Evolutionary conservation across 2,888 invertebrate species (phyloP).

Genomic region (Heterodera filipjevi): DNA sequence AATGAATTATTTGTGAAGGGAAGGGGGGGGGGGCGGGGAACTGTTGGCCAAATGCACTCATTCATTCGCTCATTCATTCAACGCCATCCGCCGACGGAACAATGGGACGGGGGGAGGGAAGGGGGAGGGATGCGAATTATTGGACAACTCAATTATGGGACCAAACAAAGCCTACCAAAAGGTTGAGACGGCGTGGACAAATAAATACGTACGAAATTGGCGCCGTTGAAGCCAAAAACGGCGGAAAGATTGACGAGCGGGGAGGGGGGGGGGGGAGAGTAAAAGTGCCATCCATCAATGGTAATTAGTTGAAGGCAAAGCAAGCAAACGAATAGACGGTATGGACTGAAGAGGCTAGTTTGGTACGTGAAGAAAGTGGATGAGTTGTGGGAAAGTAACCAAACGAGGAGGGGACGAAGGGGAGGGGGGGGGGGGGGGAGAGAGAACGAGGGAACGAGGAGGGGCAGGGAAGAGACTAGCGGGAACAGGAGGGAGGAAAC

Average conservation of each 20-base stretch:
- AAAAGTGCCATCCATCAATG: slow-evolving; percentile 11
- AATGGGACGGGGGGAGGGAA: background rate
- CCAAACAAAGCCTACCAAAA: background rate
- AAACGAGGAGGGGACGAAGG: background rate
- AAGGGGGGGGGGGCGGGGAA: background rate
- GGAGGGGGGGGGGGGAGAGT: background rate
- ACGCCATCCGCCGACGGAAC: background rate
- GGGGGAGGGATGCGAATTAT: background rate
- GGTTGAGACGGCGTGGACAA: slow-evolving; percentile 3
- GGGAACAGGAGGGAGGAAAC: background rate
- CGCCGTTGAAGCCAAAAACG: background rate
- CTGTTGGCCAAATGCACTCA: background rate
- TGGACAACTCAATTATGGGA: slow-evolving; percentile 5
- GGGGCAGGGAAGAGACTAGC: background rate
- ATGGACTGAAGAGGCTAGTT: background rate
- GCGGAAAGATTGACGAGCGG: background rate
- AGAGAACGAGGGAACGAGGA: background rate
- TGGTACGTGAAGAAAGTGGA: background rate
- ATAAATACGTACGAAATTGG: slow-evolving; percentile 9
- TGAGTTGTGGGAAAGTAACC: background rate
- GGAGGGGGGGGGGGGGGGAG: background rate
- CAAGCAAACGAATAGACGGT: too few species aligned
- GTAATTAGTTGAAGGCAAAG: background rate
- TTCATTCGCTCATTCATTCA: background rate
- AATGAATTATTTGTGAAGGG: background rate